Conservation (phyloP, 2,888 invertebrate genomes). For the Hecatera dysodea region DNA sequence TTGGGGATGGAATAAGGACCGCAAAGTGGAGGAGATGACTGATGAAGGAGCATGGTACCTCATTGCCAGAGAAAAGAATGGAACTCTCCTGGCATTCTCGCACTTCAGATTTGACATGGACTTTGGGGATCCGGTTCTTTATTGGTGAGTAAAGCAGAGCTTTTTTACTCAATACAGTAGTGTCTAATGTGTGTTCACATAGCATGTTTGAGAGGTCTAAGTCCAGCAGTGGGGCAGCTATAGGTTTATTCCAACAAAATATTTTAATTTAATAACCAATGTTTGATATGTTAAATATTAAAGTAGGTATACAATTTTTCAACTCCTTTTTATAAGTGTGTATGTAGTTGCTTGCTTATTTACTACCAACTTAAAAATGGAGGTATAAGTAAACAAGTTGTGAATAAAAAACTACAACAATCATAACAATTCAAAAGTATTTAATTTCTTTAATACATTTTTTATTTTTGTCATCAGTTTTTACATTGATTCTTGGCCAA, state of each 20-base stretch:
- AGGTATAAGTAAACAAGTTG: not conserved
- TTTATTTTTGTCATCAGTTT: slow-evolving; percentile 16
- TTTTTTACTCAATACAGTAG: not conserved
- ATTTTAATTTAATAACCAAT: not conserved
- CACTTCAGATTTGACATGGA: slow-evolving; percentile 97
- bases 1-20: slow-evolving; percentile 95
- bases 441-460: not conserved
- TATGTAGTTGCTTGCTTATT: not conserved
- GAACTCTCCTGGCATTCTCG: slow-evolving; percentile 92
- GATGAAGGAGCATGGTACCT: slow-evolving; percentile 94
- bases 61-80: slow-evolving; percentile 90
- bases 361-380: no score
- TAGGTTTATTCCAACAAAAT: not conserved
- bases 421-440: slow-evolving; percentile 25
- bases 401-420: slow-evolving; percentile 37
- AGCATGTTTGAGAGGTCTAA: not conserved
- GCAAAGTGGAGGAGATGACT: slow-evolving; percentile 93
- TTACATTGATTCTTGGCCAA: slow-evolving; percentile 13
- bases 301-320: no score
- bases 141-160: slow-evolving; percentile 91
- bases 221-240: not conserved
- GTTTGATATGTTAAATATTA: no score
- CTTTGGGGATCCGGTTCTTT: slow-evolving; percentile 94
- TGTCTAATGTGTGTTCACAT: not conserved
- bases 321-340: not conserved